Evolutionary conservation across 2,888 invertebrate species (phyloP), one percentile per base, ranked within the genome.

Genomic region (Pachycephus smyrnensis): DNA sequence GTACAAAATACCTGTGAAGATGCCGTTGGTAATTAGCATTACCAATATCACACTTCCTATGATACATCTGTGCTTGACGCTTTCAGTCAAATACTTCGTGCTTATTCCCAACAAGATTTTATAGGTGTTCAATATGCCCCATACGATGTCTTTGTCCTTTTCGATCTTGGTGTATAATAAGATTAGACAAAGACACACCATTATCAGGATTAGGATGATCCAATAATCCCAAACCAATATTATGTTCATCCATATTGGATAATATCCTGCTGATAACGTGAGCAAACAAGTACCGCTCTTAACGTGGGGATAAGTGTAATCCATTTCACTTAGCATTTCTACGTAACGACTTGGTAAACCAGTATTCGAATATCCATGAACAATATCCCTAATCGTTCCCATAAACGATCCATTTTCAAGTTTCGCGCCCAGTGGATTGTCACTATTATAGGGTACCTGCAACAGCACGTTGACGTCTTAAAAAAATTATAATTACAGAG

Each of bases 201-300:
- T 9, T 6, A 23, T 0, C 23, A 30, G 11, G 55, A 1, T 31
- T 73, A 73, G 3, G 23, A 3, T 3, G 11, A 76, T 37, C 76
- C 76, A 75, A 9, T 33, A 35, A 12, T 75, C 30, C 35, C 32
- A n/a, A 6, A 36, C 69, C 15, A 31, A 36, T 32, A 40, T 30
- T 15, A 75, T 40, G n/a, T 75, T 75, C 40, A 40, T 68, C 76
- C 76, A 76, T 40, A 15, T 33, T 23, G 76, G 76, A 12, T 31
- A 37, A 40, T 15, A 23, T 12, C 73, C 76, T 32, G 40, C 55
- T 31, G 55, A 23, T 55, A 55, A 55, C 0, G 55, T 55, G 23
- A 55, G 2, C 9, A 55, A 55, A 23, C 55, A 55, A 6, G 55
- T 55, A 15, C 55, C 55, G 55, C 55, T 55, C 1, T 23, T 23